These are phyloP conservation scores for Penaeus vannamei DNA, from an alignment of 1,140 invertebrate genomes.

Conservation along the genomic window DNA sequence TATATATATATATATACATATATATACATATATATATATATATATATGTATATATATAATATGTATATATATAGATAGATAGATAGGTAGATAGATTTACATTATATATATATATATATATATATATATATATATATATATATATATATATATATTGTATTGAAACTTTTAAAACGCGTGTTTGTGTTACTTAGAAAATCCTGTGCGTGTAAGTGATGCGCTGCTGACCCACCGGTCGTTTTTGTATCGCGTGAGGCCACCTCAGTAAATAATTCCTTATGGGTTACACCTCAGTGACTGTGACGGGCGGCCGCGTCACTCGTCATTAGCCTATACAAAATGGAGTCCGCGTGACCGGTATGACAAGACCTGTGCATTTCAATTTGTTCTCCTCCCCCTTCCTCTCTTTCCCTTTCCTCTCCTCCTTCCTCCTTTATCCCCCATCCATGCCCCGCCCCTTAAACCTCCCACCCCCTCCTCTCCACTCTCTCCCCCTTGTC, in stretches of 20 bases:
- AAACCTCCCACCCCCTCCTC: too few relatives aligned
- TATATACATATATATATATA: constrained; percentile 21
- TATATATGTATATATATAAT: constrained; percentile 10
- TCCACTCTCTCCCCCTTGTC: too few relatives aligned
- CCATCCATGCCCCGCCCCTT: too few relatives aligned
- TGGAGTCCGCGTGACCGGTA: neutral
- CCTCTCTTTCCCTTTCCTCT: neutral
- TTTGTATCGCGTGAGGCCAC: too few relatives aligned
- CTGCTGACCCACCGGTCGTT: too few relatives aligned
- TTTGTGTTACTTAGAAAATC: too few relatives aligned
- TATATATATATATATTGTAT: neutral
- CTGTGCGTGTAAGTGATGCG: too few relatives aligned
- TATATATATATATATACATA: constrained; percentile 25
- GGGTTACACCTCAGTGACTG: too few relatives aligned
- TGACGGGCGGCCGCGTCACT: neutral
- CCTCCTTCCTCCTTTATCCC: neutral
- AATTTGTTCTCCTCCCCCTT: neutral
- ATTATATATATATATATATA: constrained; percentile 3
- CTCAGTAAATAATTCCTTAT: too few relatives aligned
- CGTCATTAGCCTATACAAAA: neutral
- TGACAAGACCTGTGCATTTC: neutral
- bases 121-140: neutral
- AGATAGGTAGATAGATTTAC: too few relatives aligned
- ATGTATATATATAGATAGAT: constrained; percentile 14
- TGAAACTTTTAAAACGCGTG: too few relatives aligned